Base-by-base conservation (phyloP, 2,113 vertebrate species). In the Xenopus tropicalis region DNA sequence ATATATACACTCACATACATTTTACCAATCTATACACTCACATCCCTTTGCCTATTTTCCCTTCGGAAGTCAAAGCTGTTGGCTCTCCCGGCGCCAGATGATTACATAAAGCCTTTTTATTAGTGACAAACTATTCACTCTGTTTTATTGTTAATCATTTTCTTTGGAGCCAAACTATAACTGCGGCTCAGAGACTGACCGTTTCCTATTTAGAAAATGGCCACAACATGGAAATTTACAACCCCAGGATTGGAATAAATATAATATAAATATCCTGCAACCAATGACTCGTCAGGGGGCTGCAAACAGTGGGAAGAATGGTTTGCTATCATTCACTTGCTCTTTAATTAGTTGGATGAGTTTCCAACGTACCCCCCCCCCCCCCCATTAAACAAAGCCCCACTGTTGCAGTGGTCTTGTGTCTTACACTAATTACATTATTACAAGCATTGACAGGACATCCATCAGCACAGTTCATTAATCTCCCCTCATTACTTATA, bases 371-470 rank as follows among this genome's bases (percentile, higher is more conserved):
- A 44, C 1, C 22, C 22, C 43, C 13, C 43, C 43, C 13, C 43
- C 43, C 46, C 14, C 13, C 11, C 11, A 16, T 48, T 57, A 21
- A 61, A 23, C 22, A 22, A 43, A 29, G 42, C n/a, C 24, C 72
- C 46, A 13, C 16, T 23, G 1, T 13, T 20, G 14, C 48, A 11
- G 6, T 19, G 25, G 9, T 43, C 72, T 61, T 61, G 54, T 67
- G 46, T 56, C 25, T 21, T 48, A 48, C 72, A 61, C 72, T 68
- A 74, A 74, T 74, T 61, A 74, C 64, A 61, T 61, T 74, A 74
- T 61, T 29, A 74, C 64, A 61, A 61, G 43, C 56, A 37, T 29
- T 74, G 63, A 51, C 72, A 67, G 64, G 21, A 7, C 48, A 74
- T 66, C 19, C 59, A 51, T 68, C 64, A 37, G 54, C 14, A 16